Conservation (phyloP, 1,140 invertebrate species). For the Orchestia grillus region DNA sequence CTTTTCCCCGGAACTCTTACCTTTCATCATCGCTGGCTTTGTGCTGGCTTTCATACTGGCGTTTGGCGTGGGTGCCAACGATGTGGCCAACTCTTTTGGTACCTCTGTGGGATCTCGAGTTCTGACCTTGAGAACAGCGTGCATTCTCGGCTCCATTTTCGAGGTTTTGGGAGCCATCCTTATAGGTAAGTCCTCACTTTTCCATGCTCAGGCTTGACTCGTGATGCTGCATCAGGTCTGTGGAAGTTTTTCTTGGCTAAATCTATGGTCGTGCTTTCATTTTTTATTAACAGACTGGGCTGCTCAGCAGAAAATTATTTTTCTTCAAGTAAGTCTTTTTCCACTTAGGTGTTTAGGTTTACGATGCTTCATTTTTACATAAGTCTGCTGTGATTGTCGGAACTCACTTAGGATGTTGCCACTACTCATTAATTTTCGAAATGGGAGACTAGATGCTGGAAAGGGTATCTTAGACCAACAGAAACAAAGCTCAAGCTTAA, state of each 20-base stretch:
- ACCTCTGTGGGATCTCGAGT: constrained; percentile 97
- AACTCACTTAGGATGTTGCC: not conserved
- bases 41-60: constrained; percentile 79
- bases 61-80: constrained; percentile 89
- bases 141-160: constrained; percentile 94
- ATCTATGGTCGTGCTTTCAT: not conserved
- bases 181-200: constrained; percentile 76
- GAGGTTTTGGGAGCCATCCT: constrained; percentile 91
- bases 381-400: not conserved
- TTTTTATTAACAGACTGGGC: not conserved
- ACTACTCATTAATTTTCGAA: not conserved
- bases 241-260: not conserved
- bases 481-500: too few species aligned
- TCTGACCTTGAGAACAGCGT: constrained; percentile 91
- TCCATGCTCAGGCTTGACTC: not conserved
- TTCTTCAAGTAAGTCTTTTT: not conserved
- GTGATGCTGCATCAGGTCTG: not conserved
- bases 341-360: not conserved
- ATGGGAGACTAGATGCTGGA: not conserved
- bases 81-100: constrained; percentile 98
- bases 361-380: not conserved
- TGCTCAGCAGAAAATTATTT: not conserved
- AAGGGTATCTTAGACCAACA: too few species aligned
- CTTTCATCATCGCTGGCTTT: constrained; percentile 75
- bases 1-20: constrained; percentile 75